phyloP scores from a whole-genome alignment of 1,140 invertebrate genomes.

The Diuraphis noxia region DNA sequence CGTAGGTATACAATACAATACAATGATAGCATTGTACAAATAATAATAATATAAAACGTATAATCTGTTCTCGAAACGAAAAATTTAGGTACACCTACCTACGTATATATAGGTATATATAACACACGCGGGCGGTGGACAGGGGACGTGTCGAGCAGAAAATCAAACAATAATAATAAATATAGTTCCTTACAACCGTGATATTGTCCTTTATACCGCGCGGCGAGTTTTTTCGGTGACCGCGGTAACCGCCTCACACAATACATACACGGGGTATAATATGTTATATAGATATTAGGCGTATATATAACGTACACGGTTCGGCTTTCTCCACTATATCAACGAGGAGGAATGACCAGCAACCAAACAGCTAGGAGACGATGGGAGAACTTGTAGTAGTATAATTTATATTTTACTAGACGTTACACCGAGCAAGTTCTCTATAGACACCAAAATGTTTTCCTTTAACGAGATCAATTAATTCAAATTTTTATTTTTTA shows the following conservation, averaged over 20 bases:
- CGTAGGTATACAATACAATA: not conserved
- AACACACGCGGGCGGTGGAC: not conserved
- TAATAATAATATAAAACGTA: not conserved
- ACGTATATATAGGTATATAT: not conserved
- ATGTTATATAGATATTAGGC: not conserved
- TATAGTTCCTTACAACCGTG: not conserved
- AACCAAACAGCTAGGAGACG: not conserved
- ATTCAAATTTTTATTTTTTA: too few relatives aligned
- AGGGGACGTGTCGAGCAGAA: not conserved
- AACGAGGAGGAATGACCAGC: too few relatives aligned
- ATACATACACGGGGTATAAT: not conserved
- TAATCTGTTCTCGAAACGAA: not conserved
- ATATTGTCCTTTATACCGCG: not conserved
- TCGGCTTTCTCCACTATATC: not conserved
- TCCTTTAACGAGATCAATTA: too few relatives aligned
- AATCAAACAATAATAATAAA: constrained; percentile 19
- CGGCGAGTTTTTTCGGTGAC: not conserved
- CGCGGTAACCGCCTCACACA: not conserved
- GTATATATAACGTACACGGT: not conserved
- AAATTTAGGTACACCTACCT: not conserved
- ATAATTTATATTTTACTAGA: too few relatives aligned
- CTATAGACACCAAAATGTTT: too few relatives aligned
- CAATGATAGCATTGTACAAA: not conserved
- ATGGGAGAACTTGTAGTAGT: too few relatives aligned
- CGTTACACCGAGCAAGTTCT: too few relatives aligned